Percentiles rank a stretch among this genome's conserved stretches.
These are phyloP conservation scores for Laterallus jamaicensis DNA, from an alignment of 2,113 vertebrate species.

Conservation along the genomic window DNA sequence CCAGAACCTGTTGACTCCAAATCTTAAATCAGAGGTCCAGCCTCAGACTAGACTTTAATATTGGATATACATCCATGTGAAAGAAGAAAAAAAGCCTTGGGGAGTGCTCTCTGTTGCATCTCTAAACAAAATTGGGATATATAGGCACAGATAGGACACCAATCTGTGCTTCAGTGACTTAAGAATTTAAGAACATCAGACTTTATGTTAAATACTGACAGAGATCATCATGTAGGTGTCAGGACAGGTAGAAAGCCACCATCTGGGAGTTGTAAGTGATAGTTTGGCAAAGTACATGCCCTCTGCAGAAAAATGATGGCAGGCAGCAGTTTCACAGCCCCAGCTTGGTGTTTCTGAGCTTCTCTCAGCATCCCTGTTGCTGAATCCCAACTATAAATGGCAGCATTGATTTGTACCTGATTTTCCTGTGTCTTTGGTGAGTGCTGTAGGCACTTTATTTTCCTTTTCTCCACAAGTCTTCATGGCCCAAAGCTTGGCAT, in stretches of 20 bases:
- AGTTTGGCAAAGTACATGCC: neutral
- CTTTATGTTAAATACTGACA: neutral
- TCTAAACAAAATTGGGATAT: neutral
- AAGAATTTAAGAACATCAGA: neutral
- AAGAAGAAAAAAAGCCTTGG: neutral
- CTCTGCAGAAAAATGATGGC: neutral
- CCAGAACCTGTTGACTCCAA: neutral
- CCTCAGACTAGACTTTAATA: neutral
- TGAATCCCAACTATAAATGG: neutral
- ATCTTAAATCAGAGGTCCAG: neutral
- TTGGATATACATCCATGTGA: fast-evolving
- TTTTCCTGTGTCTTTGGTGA: neutral
- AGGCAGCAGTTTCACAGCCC: neutral
- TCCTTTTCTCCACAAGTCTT: neutral
- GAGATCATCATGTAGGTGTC: neutral
- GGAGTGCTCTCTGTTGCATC: neutral
- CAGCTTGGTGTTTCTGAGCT: neutral
- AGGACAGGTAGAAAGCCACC: neutral
- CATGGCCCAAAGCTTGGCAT: neutral
- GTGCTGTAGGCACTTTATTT: neutral
- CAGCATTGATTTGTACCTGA: neutral
- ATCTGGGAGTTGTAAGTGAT: neutral
- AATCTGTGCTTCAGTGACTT: neutral
- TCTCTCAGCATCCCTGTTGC: neutral
- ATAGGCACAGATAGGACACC: neutral